These are phyloP conservation scores for Heliconius hortense DNA, from an alignment of 2,888 invertebrate genomes.

Conservation along the genomic window DNA sequence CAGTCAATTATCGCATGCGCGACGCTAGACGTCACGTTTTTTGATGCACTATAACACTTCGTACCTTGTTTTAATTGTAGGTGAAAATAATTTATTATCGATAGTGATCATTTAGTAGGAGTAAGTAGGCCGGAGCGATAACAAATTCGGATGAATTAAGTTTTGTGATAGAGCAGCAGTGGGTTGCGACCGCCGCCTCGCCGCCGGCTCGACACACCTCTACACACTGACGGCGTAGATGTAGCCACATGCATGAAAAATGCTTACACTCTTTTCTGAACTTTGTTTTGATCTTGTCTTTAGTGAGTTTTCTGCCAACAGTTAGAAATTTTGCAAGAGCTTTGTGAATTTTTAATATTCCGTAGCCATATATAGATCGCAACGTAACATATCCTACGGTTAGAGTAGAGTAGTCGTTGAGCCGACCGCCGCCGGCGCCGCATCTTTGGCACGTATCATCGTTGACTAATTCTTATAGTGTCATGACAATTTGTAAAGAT, in stretches of 20 bases:
- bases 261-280: constrained; percentile 54
- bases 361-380: constrained; percentile 59
- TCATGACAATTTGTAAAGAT: constrained; percentile 79
- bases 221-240: constrained; percentile 46
- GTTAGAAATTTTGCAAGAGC: constrained; percentile 60
- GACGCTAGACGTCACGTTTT: constrained; percentile 50
- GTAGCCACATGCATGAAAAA: constrained; percentile 58
- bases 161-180: constrained; percentile 73
- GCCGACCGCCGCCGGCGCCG: constrained; percentile 59
- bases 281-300: constrained; percentile 54
- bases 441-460: constrained; percentile 66
- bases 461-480: constrained; percentile 80
- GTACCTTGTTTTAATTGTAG: constrained; percentile 78
- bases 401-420: constrained; percentile 59
- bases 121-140: constrained; percentile 80
- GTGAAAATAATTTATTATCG: constrained; percentile 79
- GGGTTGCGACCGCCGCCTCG: constrained; percentile 57
- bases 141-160: constrained; percentile 79
- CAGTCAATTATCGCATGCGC: constrained; percentile 78
- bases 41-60: constrained; percentile 65
- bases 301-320: constrained; percentile 57
- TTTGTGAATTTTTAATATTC: constrained; percentile 57
- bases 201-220: constrained; percentile 57
- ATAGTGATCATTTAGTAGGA: constrained; percentile 80
- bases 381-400: constrained; percentile 69